Evolutionary conservation across 2,113 vertebrate genomes (phyloP).

Genomic region (Phyllostomus hastatus): DNA sequence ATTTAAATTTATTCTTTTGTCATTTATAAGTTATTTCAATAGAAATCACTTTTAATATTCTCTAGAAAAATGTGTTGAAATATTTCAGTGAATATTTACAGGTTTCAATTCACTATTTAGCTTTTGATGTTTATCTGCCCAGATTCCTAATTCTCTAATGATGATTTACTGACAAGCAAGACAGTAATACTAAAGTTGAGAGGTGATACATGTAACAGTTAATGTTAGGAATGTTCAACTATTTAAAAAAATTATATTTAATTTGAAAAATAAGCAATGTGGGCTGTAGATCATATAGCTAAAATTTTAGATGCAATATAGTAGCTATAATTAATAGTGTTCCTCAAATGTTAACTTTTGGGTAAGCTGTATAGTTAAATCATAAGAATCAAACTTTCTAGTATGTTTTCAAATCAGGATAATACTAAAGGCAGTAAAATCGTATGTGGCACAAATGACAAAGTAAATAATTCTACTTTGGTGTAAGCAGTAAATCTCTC

Average conservation of each 20-base stretch:
- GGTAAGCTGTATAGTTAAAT: background rate
- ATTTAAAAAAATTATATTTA: background rate
- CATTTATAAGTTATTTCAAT: background rate
- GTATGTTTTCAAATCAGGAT: background rate
- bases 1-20: background rate
- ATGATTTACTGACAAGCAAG: background rate
- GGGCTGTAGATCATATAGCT: background rate
- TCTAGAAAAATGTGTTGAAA: background rate
- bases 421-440: constrained; percentile 9
- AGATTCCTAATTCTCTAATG: background rate
- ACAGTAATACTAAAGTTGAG: background rate
- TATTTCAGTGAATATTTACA: background rate
- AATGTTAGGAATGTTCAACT: background rate
- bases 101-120: background rate
- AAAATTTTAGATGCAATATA: background rate
- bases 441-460: background rate
- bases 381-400: background rate
- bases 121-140: background rate
- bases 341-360: background rate
- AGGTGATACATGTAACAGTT: background rate
- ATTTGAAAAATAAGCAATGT: background rate
- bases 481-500: background rate
- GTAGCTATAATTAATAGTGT: background rate
- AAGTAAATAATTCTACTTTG: constrained; percentile 6
- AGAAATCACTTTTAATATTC: background rate